Conservation (phyloP, 2,888 invertebrate species). For the Tenodera sinensis region DNA sequence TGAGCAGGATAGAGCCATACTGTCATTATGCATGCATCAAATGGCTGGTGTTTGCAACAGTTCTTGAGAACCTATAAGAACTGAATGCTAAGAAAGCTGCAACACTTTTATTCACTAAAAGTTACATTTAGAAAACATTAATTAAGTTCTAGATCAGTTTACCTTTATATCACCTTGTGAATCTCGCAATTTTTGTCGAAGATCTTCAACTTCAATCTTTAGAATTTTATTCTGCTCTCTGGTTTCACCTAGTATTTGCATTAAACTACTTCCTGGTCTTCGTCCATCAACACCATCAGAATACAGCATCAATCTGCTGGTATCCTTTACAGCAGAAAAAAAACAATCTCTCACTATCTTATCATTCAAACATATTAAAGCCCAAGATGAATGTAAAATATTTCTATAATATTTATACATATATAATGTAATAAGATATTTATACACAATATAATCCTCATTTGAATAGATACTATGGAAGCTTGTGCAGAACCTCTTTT, state of each 20-base stretch:
- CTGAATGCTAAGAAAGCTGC: too few species aligned
- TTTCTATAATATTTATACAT: too few species aligned
- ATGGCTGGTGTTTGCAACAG: neutral
- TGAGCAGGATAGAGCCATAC: too few species aligned
- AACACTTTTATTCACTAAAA: too few species aligned
- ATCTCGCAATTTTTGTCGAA: constrained; percentile 67
- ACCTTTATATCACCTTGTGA: constrained; percentile 65
- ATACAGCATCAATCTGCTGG: constrained; percentile 26
- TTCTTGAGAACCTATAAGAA: neutral
- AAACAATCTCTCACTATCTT: neutral
- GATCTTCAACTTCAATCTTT: constrained; percentile 61
- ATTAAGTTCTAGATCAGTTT: neutral
- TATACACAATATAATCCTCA: too few species aligned
- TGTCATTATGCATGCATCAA: too few species aligned
- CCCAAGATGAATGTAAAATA: too few species aligned
- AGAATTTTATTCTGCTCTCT: constrained; percentile 54
- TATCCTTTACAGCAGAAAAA: constrained; percentile 16
- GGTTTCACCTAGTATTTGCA: constrained; percentile 41
- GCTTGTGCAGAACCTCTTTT: too few species aligned
- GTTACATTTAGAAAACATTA: too few species aligned
- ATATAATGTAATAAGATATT: too few species aligned
- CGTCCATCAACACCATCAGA: constrained; percentile 27
- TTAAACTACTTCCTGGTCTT: constrained; percentile 23
- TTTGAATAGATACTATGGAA: too few species aligned
- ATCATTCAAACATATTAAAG: too few species aligned